Base-by-base conservation (phyloP, 2,113 vertebrate species). In the Actinemys pallida region DNA sequence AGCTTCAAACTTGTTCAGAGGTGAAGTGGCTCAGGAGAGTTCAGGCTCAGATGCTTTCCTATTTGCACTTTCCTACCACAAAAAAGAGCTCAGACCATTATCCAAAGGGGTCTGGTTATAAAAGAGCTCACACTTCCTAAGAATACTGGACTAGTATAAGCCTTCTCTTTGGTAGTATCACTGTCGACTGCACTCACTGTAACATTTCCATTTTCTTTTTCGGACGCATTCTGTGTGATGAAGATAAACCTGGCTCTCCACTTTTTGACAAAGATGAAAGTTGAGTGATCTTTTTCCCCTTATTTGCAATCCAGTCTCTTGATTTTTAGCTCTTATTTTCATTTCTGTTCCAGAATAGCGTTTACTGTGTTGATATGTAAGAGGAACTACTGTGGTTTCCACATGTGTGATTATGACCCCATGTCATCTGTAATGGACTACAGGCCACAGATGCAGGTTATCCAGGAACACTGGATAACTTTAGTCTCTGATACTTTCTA, bases 1-100 rank as follows among this genome's bases (percentile, higher is more conserved):
- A 98, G 95, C 96, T 98, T 97, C 91, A 89, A 97, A 98, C 88
- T 87, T 96, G 94, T 94, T 98, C 97, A 96, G 96, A 96, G 94
- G 97, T 97, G 96, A 98, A 98, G 95, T 95, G 92, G 92, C 92
- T 96, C 7, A 1, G 83, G 75, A 97, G 96, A 97, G 95, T 95
- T 97, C 96, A 97, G 87, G 79, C 95, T 97, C 90, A 95, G 80
- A 95, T 27, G 90, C 79, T 90, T 31, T 95, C 94, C 92, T 90
- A 76, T 92, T 97, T 94, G 90, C 93, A 94, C 94, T 95, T 95
- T 81, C 83, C 89, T 96, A 84, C 25, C 57, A 89, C 83, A 93
- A 91, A 96, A 97, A 97, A 96, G 95, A 88, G 89, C 89, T 88
- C 83, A 52, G 11, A 80, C 88, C 83, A 80, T 97, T 97, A 98